Evolutionary conservation across 92 coral and sea anemone genomes (phyloP), one percentile per base, ranked within the genome.

Genomic region (Porites cylindrica): DNA sequence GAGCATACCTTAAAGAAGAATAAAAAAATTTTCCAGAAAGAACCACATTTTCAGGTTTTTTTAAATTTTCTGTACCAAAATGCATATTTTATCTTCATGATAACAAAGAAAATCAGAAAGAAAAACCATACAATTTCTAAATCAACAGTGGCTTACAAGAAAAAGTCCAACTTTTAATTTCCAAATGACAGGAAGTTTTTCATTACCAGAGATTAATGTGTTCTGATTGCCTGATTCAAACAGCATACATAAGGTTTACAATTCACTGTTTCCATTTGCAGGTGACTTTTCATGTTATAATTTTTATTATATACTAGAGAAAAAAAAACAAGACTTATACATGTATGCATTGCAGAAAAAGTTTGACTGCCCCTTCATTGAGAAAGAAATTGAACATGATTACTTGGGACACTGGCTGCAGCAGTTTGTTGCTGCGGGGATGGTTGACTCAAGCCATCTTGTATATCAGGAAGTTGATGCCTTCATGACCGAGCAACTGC

Each of bases 321-420:
- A 29, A 70, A 70, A 70, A 70, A 70, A 70, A 24, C 24, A 23
- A 23, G 24, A 23, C 24, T 23, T 23, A 23, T 23, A 29, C 23
- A 6, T 68, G 23, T 68, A 70, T 70, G 52, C 75, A 29, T 70
- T 70, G 75, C 26, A 70, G 52, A 70, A 70, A 70, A 78, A 63
- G 72, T 88, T 82, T 82, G 59, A 67, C 82, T 88, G 91, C 83
- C 91, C 83, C 83, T 82, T 82, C 88, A 82, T 82, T n/a, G 70
- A 78, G 17, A 62, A 52, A 66, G 38, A 51, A 23, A 89, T 89
- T 89, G 89, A 64, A 62, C 66, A 71, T 52, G 92, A 89, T 70
- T 89, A 89, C 78, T 84, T 89, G 85, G 78, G 85, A 51, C 70
- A 54, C 86, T 89, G 92, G 92, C 60, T 89, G 66, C 89, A 89